Conservation (phyloP, 2,797 vertebrate genomes). For the Falco novaeseelandiae region DNA sequence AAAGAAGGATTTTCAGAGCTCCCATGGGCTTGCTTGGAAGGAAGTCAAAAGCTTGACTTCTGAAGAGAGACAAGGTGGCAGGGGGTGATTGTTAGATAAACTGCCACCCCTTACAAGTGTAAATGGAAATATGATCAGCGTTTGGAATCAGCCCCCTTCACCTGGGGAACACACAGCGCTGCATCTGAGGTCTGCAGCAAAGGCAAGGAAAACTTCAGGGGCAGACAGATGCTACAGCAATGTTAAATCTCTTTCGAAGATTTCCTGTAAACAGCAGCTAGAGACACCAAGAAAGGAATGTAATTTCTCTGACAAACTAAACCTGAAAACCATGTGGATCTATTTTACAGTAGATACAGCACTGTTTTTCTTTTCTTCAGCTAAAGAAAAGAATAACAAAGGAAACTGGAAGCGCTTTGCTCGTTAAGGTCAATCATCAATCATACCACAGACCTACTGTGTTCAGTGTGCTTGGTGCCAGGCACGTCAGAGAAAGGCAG, state of each 20-base stretch:
- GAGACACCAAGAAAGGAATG: background rate
- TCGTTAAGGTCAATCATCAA: background rate
- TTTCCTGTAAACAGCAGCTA: background rate
- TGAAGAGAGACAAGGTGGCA: conserved; percentile 5
- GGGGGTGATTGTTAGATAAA: conserved; percentile 1
- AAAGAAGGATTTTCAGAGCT: background rate
- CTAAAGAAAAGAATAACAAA: background rate
- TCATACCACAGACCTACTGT: background rate
- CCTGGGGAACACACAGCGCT: background rate
- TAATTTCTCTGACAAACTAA: background rate
- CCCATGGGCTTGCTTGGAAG: background rate
- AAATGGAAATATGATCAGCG: conserved; percentile 23
- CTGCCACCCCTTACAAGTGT: conserved; percentile 31
- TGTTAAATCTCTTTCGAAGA: background rate
- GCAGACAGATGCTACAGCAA: background rate
- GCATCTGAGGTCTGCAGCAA: background rate
- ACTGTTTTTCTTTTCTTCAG: background rate
- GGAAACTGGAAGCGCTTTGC: background rate
- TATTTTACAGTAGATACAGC: background rate
- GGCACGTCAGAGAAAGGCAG: background rate
- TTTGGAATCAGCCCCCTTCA: background rate
- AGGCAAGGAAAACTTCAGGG: background rate
- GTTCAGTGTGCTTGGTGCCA: background rate
- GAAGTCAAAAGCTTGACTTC: conserved; percentile 37
- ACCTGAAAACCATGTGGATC: background rate